Percentiles rank a stretch among this genome's conserved stretches.
Conservation (phyloP, 2,888 invertebrate species). For the Leptopilina myrica region DNA sequence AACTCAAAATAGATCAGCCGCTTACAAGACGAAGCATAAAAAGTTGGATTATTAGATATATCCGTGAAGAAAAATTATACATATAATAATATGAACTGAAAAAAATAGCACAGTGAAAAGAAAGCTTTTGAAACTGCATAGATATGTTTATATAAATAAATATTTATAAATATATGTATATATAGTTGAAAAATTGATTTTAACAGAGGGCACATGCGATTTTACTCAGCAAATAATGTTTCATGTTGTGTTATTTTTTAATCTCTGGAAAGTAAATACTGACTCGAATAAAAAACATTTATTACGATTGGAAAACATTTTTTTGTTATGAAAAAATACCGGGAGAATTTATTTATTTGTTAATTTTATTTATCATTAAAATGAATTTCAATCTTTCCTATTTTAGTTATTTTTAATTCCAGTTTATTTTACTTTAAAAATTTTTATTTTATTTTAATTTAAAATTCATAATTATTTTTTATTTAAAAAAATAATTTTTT, state of each 20-base stretch:
- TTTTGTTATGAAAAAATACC: background rate
- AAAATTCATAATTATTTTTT: no score
- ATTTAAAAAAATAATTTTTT: no score
- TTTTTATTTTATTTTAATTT: no score
- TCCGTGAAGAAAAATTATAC: constrained; percentile 21
- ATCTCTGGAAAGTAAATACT: constrained; percentile 9
- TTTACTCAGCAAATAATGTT: constrained; percentile 20
- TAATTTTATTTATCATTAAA: background rate
- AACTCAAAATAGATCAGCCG: constrained; percentile 59
- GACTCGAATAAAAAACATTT: background rate
- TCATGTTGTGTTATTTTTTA: constrained; percentile 7
- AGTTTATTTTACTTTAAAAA: no score
- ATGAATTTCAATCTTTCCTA: no score
- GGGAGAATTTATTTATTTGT: background rate
- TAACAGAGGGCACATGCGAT: constrained; percentile 15
- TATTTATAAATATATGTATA: no score
- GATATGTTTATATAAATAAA: no score
- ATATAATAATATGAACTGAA: constrained; percentile 12
- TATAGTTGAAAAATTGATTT: background rate
- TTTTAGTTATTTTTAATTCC: no score
- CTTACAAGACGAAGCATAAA: constrained; percentile 59
- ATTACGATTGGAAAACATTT: background rate
- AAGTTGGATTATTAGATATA: constrained; percentile 12
- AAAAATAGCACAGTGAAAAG: constrained; percentile 23
- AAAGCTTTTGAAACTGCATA: constrained; percentile 26